A percentile compares a stretch with the other conserved stretches of the same genome.
These are phyloP conservation scores for Synanthedon myopaeformis DNA, from an alignment of 2,888 invertebrate species.

Conservation along the genomic window DNA sequence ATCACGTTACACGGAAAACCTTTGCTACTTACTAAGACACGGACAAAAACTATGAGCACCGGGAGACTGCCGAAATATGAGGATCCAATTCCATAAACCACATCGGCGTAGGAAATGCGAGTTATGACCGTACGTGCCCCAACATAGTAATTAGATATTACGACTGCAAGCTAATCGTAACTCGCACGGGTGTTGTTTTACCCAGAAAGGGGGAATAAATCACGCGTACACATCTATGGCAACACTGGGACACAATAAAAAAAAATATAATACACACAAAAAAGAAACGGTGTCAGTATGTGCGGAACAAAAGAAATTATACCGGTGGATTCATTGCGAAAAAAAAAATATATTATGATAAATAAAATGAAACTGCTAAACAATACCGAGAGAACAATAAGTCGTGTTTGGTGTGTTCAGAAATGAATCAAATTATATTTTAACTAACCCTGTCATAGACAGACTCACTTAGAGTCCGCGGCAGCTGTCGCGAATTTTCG, in stretches of 20 bases:
- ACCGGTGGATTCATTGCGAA: slow-evolving; percentile 56
- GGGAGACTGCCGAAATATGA: slow-evolving; percentile 67
- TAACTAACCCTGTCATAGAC: slow-evolving; percentile 45
- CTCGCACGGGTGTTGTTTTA: slow-evolving; percentile 69
- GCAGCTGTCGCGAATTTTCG: slow-evolving; percentile 56
- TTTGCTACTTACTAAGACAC: slow-evolving; percentile 35
- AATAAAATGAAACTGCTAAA: slow-evolving; percentile 62
- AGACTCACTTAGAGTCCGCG: slow-evolving; percentile 25
- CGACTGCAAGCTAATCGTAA: slow-evolving; percentile 63
- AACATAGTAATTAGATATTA: slow-evolving; percentile 71
- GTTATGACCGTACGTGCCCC: slow-evolving; percentile 65
- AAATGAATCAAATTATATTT: slow-evolving; percentile 57
- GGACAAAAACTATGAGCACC: slow-evolving; percentile 53
- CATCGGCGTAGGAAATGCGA: slow-evolving; percentile 62
- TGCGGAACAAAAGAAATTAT: slow-evolving; percentile 68
- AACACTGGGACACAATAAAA: slow-evolving; percentile 54
- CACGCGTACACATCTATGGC: slow-evolving; percentile 38
- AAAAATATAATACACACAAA: slow-evolving; percentile 26
- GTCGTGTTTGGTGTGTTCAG: slow-evolving; percentile 40
- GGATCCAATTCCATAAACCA: slow-evolving; percentile 69
- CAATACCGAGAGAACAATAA: slow-evolving; percentile 57
- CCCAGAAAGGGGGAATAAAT: slow-evolving; percentile 65
- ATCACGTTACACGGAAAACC: slow-evolving; percentile 50
- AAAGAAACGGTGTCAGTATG: slow-evolving; percentile 55
- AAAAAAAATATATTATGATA: slow-evolving; percentile 67